Conservation (phyloP, 2,797 vertebrate species). For the Sylvilagus floridanus region DNA sequence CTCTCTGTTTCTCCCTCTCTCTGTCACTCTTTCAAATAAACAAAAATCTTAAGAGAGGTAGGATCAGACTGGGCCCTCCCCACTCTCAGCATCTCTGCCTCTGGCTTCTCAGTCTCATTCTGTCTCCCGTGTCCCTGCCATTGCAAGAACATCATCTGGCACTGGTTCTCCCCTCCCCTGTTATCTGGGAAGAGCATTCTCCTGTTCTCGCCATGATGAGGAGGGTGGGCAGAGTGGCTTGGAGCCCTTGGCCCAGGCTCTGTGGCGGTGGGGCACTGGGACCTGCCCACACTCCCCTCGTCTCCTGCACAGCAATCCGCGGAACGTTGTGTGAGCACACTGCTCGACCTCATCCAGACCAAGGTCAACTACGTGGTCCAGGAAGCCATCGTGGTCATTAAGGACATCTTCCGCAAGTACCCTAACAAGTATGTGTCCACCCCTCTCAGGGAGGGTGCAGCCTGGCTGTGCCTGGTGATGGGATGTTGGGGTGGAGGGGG, state of each 20-base stretch:
- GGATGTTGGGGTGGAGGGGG: background rate
- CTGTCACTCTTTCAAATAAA: too few relatives aligned
- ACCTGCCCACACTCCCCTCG: background rate
- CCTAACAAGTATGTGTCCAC: slow-evolving; percentile 95
- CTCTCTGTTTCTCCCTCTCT: too few relatives aligned
- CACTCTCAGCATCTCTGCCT: too few relatives aligned
- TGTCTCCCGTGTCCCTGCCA: background rate
- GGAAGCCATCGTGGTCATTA: slow-evolving; percentile 99
- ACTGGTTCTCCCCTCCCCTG: background rate
- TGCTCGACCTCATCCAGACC: slow-evolving; percentile 98
- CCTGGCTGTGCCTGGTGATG: background rate
- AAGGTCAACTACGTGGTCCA: slow-evolving; percentile 99
- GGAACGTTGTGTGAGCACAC: slow-evolving; percentile 96
- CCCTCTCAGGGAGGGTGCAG: accelerated
- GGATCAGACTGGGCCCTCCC: too few relatives aligned
- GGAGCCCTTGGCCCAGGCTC: background rate
- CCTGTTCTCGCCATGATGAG: background rate
- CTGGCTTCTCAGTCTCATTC: background rate
- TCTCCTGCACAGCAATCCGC: slow-evolving; percentile 93
- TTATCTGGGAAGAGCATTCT: background rate
- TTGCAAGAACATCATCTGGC: background rate
- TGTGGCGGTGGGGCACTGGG: background rate
- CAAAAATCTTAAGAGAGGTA: too few relatives aligned
- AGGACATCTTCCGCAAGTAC: slow-evolving; percentile 99
- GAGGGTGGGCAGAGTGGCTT: background rate